Conservation (phyloP, 2,113 vertebrate genomes). For the Harpagus bidentatus region DNA sequence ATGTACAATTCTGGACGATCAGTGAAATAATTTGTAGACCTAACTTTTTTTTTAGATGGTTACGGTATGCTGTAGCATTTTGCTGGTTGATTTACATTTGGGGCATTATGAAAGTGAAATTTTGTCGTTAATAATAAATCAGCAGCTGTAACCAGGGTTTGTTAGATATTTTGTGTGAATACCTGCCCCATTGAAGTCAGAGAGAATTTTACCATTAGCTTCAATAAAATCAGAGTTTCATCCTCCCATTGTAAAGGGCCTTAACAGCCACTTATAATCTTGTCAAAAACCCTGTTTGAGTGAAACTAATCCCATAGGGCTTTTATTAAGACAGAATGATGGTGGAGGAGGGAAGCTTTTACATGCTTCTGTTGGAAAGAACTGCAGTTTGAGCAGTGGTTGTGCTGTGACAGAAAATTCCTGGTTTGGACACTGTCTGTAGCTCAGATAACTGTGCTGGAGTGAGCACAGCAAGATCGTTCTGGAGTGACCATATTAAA, state of each 20-base stretch:
- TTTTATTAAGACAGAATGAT: constrained; percentile 7
- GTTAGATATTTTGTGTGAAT: neutral
- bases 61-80: neutral
- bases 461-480: neutral
- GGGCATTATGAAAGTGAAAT: neutral
- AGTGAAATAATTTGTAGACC: neutral
- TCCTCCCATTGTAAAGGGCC: neutral
- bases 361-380: neutral
- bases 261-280: neutral
- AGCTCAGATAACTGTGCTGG: neutral
- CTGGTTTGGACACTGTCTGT: neutral
- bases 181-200: neutral
- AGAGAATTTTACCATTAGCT: neutral
- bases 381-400: neutral
- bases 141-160: neutral
- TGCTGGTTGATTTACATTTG: neutral
- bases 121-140: neutral
- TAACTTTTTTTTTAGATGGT: neutral
- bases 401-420: neutral
- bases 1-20: neutral
- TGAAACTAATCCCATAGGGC: constrained; percentile 1
- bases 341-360: neutral
- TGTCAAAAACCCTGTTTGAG: constrained; percentile 1
- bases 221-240: neutral
- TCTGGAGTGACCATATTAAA: neutral